A percentile compares a stretch with the other conserved stretches of the same genome.
Conservation (phyloP, 2,797 vertebrate genomes). For the Lutjanus campechanus region DNA sequence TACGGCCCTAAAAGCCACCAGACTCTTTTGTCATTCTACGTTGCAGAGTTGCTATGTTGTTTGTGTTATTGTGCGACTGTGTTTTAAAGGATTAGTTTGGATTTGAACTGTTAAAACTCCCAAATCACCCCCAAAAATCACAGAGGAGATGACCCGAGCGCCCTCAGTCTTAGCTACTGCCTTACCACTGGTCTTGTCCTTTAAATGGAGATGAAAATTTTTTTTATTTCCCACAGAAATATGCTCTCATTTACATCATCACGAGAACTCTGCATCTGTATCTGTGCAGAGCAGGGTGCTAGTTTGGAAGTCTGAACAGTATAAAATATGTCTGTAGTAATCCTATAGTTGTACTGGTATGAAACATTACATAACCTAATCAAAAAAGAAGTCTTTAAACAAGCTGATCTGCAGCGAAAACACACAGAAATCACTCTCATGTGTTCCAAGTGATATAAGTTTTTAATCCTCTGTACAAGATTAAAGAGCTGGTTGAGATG, state of each 20-base stretch:
- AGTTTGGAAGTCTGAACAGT: not conserved
- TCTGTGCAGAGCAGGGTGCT: not conserved
- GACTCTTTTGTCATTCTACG: too few species aligned
- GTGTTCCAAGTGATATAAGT: slow-evolving; percentile 4
- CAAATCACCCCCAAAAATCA: too few species aligned
- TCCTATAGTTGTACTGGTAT: not conserved
- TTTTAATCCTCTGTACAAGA: slow-evolving; percentile 40
- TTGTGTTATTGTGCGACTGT: too few species aligned
- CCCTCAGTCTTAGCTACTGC: too few species aligned
- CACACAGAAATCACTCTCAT: slow-evolving; percentile 1
- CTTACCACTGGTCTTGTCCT: not conserved
- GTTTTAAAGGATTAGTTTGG: too few species aligned
- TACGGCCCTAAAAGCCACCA: too few species aligned
- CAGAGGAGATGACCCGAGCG: too few species aligned
- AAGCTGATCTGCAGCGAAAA: slow-evolving; percentile 16
- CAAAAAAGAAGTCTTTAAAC: slow-evolving; percentile 7
- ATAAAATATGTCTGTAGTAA: slow-evolving; percentile 13
- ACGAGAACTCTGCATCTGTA: not conserved
- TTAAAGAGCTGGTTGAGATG: slow-evolving; percentile 10
- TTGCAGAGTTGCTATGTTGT: too few species aligned
- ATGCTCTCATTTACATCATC: not conserved
- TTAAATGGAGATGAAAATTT: slow-evolving; percentile 15
- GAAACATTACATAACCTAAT: slow-evolving; percentile 10
- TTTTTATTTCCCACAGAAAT: not conserved
- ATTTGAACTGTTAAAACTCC: too few species aligned